phyloP scores from a whole-genome alignment of 1,140 invertebrate genomes.

The Neodiprion pinetum region DNA sequence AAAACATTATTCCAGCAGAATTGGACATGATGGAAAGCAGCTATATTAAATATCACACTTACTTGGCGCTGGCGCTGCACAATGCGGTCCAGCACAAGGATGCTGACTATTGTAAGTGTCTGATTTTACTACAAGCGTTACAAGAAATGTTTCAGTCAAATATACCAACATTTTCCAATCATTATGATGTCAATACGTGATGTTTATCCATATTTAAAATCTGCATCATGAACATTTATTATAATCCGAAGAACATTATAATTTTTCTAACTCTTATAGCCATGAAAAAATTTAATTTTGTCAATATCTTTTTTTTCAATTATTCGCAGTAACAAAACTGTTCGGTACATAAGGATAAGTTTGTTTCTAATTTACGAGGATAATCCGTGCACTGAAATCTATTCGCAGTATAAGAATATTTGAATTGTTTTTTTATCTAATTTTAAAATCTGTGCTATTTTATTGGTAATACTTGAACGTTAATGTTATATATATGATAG shows the following conservation, averaged over 20 bases:
- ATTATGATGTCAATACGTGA: constrained; percentile 9
- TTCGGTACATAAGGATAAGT: too few species aligned
- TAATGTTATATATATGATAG: too few species aligned
- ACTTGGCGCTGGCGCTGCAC: constrained; percentile 52
- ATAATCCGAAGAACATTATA: neutral
- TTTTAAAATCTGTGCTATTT: too few species aligned
- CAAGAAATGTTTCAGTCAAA: constrained; percentile 31
- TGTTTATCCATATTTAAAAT: constrained; percentile 20
- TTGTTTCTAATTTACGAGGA: too few species aligned
- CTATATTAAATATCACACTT: constrained; percentile 57
- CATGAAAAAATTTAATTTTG: constrained; percentile 20
- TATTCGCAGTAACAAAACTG: too few species aligned
- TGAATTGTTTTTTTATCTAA: too few species aligned
- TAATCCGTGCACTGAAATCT: too few species aligned
- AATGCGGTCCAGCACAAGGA: constrained; percentile 55
- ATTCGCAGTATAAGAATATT: too few species aligned
- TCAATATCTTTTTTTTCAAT: constrained; percentile 32
- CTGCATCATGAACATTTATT: too few species aligned
- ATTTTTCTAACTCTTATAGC: constrained; percentile 1
- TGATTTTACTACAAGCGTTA: constrained; percentile 19
- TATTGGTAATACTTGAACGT: too few species aligned
- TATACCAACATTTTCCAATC: constrained; percentile 13
- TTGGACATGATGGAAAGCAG: constrained; percentile 51
- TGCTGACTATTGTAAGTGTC: constrained; percentile 55
- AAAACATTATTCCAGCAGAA: constrained; percentile 22